Conservation (phyloP, 2,888 invertebrate genomes). For the Octonoba sinensis region DNA sequence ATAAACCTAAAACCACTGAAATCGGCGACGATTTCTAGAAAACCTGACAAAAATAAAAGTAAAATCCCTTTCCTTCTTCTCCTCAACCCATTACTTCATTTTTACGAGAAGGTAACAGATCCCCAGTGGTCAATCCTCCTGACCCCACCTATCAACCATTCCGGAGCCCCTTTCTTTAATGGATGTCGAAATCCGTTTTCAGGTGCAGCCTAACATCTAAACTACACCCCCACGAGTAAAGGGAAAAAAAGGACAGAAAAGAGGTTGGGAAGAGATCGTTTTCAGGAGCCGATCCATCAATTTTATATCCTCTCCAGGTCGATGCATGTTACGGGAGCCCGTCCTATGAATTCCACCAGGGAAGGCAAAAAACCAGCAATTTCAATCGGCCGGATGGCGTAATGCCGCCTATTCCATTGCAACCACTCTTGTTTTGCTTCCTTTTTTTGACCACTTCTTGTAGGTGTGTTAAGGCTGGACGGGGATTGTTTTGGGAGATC, state of each 20-base stretch:
- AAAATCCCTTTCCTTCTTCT: not conserved
- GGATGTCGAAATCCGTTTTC: conserved; percentile 53
- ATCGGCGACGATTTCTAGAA: not conserved
- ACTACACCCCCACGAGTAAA: conserved; percentile 2
- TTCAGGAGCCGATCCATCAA: conserved; percentile 46
- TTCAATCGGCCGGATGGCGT: conserved; percentile 15
- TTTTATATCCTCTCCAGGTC: conserved; percentile 9
- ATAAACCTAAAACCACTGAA: not conserved
- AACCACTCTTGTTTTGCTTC: too few species aligned
- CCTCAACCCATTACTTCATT: not conserved
- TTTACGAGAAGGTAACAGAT: too few species aligned
- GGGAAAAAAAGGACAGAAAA: conserved; percentile 8
- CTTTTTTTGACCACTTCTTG: not conserved
- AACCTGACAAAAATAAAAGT: not conserved
- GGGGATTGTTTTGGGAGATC: conserved; percentile 46
- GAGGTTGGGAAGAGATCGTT: conserved; percentile 14
- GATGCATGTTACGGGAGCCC: not conserved
- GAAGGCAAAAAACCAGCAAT: conserved; percentile 15
- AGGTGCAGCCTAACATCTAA: conserved; percentile 20
- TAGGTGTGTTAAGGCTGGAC: conserved; percentile 1
- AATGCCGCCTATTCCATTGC: too few species aligned
- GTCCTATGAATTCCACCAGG: conserved; percentile 2
- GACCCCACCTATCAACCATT: not conserved
- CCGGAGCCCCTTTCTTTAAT: conserved; percentile 17
- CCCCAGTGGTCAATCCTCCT: not conserved